Base-by-base conservation (phyloP, 2,888 invertebrate species). In the Rhogogaster chlorosoma region DNA sequence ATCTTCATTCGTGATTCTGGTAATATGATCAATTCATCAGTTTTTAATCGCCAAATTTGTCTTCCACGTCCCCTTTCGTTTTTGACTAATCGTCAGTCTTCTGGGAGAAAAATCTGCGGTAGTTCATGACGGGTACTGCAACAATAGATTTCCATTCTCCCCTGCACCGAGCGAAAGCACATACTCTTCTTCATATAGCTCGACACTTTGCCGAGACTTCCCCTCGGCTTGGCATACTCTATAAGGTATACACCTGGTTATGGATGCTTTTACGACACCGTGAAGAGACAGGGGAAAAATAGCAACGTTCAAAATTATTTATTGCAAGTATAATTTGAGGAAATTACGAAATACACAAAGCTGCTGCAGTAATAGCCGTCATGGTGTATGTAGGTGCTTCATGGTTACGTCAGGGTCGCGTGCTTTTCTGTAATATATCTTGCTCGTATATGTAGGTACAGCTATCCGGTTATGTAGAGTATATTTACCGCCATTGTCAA, bases 281-380 rank as follows among this genome's bases (percentile, higher is more conserved):
- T 10, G 36, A 70, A 32, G 36, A 36, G 70, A 70, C 70, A 38
- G 70, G 36, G 36, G 36, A 70, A 38, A 70, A 38, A 70, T 70
- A 38, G 36, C 36, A n/a, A 38, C 15, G n/a, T 36, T 70, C 18
- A 36, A 38, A 36, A 70, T 70, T 70, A 70, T 70, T 70, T 70
- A 70, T 70, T 38, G 70, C 70, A 70, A 70, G 70, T 70, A 70
- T 70, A 70, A 70, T 70, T 70, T 70, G 9, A 70, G 36, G 70
- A n/a, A 70, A 70, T 70, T 70, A 73, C 38, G 7, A n/a, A 38
- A 73, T 10, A 42, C 42, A 26, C 12, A 42, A 18, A 73, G 42
- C 73, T 73, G 42, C 73, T 42, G 42, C 26, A 42, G 73, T 73
- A 38, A 73, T 42, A 22, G 42, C 36, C 12, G 38, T 10, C 42